phyloP scores from a whole-genome alignment of 2,113 vertebrate genomes.

The Plotosus lineatus region DNA sequence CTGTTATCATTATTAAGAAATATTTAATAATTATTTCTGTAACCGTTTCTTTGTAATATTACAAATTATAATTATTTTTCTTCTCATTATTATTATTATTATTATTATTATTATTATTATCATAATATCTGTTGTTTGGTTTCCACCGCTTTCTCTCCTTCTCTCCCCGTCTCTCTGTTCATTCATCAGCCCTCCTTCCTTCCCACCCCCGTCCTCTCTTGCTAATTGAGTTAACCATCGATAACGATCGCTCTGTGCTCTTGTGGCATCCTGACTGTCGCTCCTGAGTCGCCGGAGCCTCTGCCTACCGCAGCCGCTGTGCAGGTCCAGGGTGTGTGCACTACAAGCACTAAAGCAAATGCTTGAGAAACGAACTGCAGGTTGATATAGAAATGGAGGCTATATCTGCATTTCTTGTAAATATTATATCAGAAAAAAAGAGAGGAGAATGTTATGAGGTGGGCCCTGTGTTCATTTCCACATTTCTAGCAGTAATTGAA shows the following conservation, averaged over 20 bases:
- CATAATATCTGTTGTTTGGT: conserved; percentile 17
- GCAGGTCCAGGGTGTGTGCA: conserved; percentile 32
- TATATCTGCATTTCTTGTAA: background rate
- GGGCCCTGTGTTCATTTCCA: conserved; percentile 27
- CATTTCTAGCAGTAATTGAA: conserved; percentile 15
- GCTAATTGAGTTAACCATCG: conserved; percentile 60
- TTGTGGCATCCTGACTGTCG: conserved; percentile 37
- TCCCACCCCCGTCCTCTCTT: conserved; percentile 55
- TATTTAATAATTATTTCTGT: no score
- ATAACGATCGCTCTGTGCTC: conserved; percentile 52
- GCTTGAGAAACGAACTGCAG: conserved; percentile 21
- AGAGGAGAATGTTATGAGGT: conserved; percentile 35
- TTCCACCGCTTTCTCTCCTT: conserved; percentile 43
- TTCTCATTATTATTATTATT: no score
- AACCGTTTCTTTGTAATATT: no score
- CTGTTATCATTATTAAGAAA: no score
- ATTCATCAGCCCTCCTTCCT: conserved; percentile 46
- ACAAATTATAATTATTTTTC: no score
- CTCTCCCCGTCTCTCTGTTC: background rate
- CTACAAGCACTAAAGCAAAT: conserved; percentile 27
- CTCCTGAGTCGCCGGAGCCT: conserved; percentile 3
- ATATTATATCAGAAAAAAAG: background rate
- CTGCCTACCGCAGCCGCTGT: conserved; percentile 15
- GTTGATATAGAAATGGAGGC: background rate
- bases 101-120: background rate